Percentiles rank a stretch among this genome's conserved stretches.
Evolutionary conservation across 1,140 invertebrate genomes (phyloP).

Genomic region (Ruditapes philippinarum): DNA sequence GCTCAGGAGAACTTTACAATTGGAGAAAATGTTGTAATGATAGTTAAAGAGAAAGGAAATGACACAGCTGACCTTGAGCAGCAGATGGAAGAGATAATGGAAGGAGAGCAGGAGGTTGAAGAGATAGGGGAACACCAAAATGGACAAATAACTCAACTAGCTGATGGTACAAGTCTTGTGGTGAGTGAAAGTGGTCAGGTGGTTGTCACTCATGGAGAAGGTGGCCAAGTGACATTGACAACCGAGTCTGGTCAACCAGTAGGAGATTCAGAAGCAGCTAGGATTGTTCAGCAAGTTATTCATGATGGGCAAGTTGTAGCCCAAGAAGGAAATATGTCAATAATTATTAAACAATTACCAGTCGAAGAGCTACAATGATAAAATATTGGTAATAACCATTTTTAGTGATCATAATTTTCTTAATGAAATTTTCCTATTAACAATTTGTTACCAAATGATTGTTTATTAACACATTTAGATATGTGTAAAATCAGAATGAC

Average conservation of each 20-base stretch:
- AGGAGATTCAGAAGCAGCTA: conserved; percentile 38
- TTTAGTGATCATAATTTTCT: no score
- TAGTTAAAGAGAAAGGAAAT: conserved; percentile 54
- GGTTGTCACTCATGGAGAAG: conserved; percentile 43
- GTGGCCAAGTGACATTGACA: conserved; percentile 41
- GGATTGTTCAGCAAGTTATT: conserved; percentile 60
- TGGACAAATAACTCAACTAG: conserved; percentile 11
- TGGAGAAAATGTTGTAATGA: conserved; percentile 60
- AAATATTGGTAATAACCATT: no score
- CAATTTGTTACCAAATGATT: no score
- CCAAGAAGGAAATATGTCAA: conserved; percentile 43
- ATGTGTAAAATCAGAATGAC: no score
- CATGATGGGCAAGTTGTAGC: conserved; percentile 60
- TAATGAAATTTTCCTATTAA: no score
- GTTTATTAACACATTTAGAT: no score
- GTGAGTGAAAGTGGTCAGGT: conserved; percentile 40
- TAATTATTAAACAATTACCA: conserved; percentile 59
- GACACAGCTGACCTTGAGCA: conserved; percentile 23
- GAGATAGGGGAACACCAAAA: background rate
- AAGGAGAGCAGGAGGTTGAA: conserved; percentile 19
- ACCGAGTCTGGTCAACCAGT: conserved; percentile 4
- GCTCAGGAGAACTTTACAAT: conserved; percentile 31
- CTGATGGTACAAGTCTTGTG: background rate
- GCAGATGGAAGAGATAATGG: conserved; percentile 61
- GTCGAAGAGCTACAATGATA: no score